Evolutionary conservation across 2,888 invertebrate genomes (phyloP), one percentile per base, ranked within the genome.

Genomic region (Gasteruption jaculator): DNA sequence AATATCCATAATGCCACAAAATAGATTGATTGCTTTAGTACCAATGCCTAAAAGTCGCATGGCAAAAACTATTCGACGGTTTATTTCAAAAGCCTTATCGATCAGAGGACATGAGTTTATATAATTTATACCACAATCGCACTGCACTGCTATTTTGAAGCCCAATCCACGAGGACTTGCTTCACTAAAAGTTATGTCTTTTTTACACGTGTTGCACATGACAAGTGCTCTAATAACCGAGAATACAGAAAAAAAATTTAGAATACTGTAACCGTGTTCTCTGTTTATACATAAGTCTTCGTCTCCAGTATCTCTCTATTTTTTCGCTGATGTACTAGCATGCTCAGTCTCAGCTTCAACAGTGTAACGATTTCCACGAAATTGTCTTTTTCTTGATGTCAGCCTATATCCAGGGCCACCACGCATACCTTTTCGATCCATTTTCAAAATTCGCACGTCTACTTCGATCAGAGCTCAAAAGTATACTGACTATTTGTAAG

Each of bases 261-360:
- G 6, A 27, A 41, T 35, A 27, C 41, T 16, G 18, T 41, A 41
- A 18, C 41, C 27, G 24, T 41, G 35, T 4, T 5, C 19, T 25
- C 18, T 27, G 4, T 36, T 18, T 5, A 36, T 26, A 8, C n/a
- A n/a, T n/a, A n/a, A n/a, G 7, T 37, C 37, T 8, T 29, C 27
- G 27, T 30, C 36, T 19, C 24, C 22, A 11, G 42, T 21, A 18
- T 14, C 21, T 21, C 14, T n/a, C 16, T 37, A 38, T 38, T 43
- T 43, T 33, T 32, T 20, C 18, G 43, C 43, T 38, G 43, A 43
- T n/a, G 38, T 43, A 38, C 43, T 33, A 8, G 43, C 26, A 32
- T n/a, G n/a, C n/a, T n/a, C n/a, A n/a, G n/a, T n/a, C n/a, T n/a
- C n/a, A n/a, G 20, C 35, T 40, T 40, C 34, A 14, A n/a, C 3